phyloP scores from a whole-genome alignment of 2,888 invertebrate genomes.

The Hesperia comma region DNA sequence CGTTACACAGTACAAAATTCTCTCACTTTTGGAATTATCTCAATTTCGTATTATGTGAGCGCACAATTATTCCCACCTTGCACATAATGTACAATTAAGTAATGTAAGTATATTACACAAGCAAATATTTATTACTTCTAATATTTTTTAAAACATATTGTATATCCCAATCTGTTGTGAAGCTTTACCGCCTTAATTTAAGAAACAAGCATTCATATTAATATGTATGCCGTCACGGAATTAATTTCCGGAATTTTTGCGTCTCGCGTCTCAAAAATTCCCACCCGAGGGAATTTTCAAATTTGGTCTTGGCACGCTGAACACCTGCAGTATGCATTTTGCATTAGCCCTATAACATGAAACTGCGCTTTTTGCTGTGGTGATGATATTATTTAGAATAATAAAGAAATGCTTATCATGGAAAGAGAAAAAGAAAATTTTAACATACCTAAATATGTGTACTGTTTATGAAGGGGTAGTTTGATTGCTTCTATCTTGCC shows the following conservation, averaged over 20 bases:
- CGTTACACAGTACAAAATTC: too few relatives aligned
- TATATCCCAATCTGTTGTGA: neutral
- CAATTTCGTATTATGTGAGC: too few relatives aligned
- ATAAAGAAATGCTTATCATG: neutral
- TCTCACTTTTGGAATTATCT: too few relatives aligned
- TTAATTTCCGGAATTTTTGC: conserved; percentile 32
- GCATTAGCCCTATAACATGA: conserved; percentile 50
- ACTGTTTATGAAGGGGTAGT: too few relatives aligned
- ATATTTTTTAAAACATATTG: neutral
- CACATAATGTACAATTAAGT: too few relatives aligned
- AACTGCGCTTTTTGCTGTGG: neutral
- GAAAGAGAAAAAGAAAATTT: too few relatives aligned
- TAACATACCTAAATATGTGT: too few relatives aligned
- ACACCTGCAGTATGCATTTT: conserved; percentile 71
- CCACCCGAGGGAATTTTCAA: conserved; percentile 48
- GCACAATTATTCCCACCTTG: too few relatives aligned
- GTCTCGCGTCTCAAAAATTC: conserved; percentile 44
- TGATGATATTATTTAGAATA: neutral
- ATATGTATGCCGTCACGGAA: conserved; percentile 24
- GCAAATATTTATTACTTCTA: neutral
- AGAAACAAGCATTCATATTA: conserved; percentile 21
- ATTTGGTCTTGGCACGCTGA: conserved; percentile 53
- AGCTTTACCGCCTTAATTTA: conserved; percentile 12
- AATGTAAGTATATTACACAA: neutral
- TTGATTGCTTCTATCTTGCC: too few relatives aligned